Conservation (phyloP, 2,797 vertebrate species). For the Jordanella pulchra region DNA sequence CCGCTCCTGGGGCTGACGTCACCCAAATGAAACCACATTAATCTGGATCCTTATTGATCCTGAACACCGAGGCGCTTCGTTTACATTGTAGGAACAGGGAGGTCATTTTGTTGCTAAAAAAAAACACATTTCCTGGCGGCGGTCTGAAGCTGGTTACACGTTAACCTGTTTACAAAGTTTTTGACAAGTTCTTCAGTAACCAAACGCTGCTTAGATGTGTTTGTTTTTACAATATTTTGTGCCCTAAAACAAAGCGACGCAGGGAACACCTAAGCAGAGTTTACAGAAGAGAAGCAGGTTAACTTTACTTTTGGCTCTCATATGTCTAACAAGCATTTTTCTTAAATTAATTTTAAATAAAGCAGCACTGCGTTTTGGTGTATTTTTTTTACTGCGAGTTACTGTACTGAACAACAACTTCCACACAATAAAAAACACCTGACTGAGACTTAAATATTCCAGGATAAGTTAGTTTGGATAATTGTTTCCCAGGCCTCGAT, state of each 20-base stretch:
- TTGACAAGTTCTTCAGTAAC: constrained; percentile 1
- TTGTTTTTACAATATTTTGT: neutral
- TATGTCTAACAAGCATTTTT: constrained; percentile 7
- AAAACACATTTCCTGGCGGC: neutral
- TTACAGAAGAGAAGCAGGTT: constrained; percentile 25
- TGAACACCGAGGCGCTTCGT: neutral
- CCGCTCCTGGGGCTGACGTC: constrained; percentile 47
- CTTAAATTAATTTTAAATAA: neutral
- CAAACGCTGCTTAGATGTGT: neutral
- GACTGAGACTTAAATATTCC: constrained; percentile 32
- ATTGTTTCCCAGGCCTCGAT: constrained; percentile 80
- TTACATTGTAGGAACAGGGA: neutral
- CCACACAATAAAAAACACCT: neutral
- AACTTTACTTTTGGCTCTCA: neutral
- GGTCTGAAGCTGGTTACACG: neutral
- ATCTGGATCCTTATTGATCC: constrained; percentile 37
- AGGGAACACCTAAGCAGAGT: neutral
- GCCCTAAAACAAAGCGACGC: neutral
- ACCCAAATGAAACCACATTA: constrained; percentile 66
- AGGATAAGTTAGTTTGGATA: constrained; percentile 61
- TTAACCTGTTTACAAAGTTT: constrained; percentile 22
- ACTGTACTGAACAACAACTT: neutral
- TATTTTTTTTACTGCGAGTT: fast-evolving
- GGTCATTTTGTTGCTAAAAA: neutral
- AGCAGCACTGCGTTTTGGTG: neutral